Evolutionary conservation across 1,140 invertebrate species (phyloP), one percentile per base, ranked within the genome.

Genomic region (Arion vulgaris): DNA sequence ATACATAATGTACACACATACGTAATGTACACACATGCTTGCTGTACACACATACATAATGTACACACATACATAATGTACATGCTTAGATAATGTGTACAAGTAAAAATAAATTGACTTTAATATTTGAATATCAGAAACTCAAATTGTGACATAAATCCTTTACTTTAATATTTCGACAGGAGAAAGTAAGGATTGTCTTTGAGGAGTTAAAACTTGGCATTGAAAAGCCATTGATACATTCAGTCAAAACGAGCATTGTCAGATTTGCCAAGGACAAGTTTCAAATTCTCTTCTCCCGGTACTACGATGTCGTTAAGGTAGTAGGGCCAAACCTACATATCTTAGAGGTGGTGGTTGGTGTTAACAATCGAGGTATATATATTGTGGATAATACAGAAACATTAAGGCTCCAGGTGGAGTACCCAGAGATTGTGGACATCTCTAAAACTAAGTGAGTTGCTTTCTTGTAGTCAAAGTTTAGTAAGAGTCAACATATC

Each of bases 381-480:
- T 86, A 86, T 81, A 75, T 90, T 15, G 53, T 90, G 69, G 89
- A 89, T 49, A 85, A 86, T 28, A 80, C 83, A 19, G 88, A 88
- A 53, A 87, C 83, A 26, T 80, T 88, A 34, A 82, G 86, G 49
- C 68, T 87, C 51, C 86, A 84, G 23, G 53, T 89, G 0, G 77
- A 82, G 5, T 90, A 86, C 79, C 81, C 85, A 49, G 89, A 90
- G 75, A 86, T 90, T 26, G 81, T 86, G 9, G 76, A 86, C 26
- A 76, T 88, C 17, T 75, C 76, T 23, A 86, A 85, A 75, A 83
- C 85, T 28, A 87, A 87, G 89, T 90, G 23, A 76, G 73, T 72
- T 5, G 23, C 9, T 23, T 57, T n/a, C 41, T 45, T 5, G 15
- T 15, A 45, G 41, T 45, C 15, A 45, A 15, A 7, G 41, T 45